These are phyloP conservation scores for Phenganax subtilis DNA, from an alignment of 92 coral and sea anemone genomes.

Conservation along the genomic window DNA sequence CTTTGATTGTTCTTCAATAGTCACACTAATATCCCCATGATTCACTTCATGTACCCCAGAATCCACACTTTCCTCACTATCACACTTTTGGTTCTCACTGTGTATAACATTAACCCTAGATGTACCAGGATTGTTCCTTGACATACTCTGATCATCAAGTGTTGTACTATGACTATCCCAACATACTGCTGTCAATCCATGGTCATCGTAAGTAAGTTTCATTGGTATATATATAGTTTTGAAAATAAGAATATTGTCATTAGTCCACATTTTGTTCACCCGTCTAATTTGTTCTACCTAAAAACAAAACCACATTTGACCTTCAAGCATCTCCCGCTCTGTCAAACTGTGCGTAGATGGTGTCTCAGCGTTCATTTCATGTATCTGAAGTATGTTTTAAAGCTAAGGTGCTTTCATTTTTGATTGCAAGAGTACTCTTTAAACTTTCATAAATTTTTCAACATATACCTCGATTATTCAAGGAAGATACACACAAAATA, in stretches of 20 bases:
- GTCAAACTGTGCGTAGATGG: no score
- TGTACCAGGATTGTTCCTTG: not conserved
- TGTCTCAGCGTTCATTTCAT: no score
- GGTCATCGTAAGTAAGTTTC: conserved; percentile 46
- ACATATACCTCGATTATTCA: no score
- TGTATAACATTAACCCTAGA: not conserved
- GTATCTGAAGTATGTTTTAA: no score
- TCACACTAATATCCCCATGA: conserved; percentile 21
- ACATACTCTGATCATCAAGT: not conserved
- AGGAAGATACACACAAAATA: not conserved
- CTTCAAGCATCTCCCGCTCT: not conserved
- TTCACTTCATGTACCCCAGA: conserved; percentile 23
- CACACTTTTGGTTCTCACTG: conserved; percentile 3
- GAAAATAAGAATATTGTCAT: conserved; percentile 73
- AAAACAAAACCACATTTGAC: not conserved
- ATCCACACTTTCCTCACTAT: conserved; percentile 31
- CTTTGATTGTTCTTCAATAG: conserved; percentile 25
- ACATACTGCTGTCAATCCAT: not conserved
- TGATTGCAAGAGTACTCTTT: no score
- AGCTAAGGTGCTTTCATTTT: no score
- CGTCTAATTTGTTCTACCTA: conserved; percentile 77
- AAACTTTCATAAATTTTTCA: no score
- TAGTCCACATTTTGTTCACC: conserved; percentile 84
- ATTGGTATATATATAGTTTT: conserved; percentile 80
- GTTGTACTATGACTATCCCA: not conserved